phyloP scores from a whole-genome alignment of 2,888 invertebrate species.

The Graphium colonna region DNA sequence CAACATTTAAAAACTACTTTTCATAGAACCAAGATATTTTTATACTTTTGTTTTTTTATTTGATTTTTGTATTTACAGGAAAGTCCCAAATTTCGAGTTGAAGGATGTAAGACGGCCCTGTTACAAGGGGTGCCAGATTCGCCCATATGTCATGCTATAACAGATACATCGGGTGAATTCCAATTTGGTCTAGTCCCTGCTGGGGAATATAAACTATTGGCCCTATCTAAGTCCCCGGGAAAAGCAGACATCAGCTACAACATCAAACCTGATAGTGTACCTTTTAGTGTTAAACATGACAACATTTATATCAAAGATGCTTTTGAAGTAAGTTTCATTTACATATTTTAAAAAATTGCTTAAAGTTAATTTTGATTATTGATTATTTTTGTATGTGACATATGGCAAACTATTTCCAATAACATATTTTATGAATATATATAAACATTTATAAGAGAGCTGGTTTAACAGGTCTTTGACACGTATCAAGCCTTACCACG shows the following conservation, averaged over 20 bases:
- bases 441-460: background rate
- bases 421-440: no score
- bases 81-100: constrained; percentile 63
- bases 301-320: constrained; percentile 82
- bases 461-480: background rate
- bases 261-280: constrained; percentile 85
- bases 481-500: background rate
- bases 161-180: constrained; percentile 87
- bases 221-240: constrained; percentile 73
- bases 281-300: constrained; percentile 85
- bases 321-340: constrained; percentile 81
- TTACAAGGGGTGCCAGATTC: constrained; percentile 78
- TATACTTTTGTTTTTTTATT: background rate
- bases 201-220: constrained; percentile 88
- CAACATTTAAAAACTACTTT: no score
- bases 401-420: no score
- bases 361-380: no score
- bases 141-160: constrained; percentile 86
- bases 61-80: constrained; percentile 48
- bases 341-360: no score
- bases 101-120: constrained; percentile 81
- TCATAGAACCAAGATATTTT: background rate
- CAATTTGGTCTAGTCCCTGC: constrained; percentile 88
- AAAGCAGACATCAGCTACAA: constrained; percentile 85
- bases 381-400: no score